Percentiles rank a stretch among this genome's conserved stretches.
Conservation (phyloP, 2,797 vertebrate genomes). For the Siniperca obscura region DNA sequence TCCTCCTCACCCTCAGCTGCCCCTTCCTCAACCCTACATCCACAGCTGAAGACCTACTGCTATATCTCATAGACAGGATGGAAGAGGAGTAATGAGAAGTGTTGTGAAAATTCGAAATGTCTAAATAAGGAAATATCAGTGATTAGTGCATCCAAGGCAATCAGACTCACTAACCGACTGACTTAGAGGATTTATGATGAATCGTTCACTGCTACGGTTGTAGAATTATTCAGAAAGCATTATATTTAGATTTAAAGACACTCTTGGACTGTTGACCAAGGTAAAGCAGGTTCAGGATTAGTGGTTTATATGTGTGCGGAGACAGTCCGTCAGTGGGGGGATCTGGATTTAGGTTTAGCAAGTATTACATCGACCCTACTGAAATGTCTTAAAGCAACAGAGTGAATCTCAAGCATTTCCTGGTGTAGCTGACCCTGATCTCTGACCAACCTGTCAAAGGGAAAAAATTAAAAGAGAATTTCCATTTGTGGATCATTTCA, state of each 20-base stretch:
- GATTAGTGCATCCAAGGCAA: background rate
- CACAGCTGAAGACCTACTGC: constrained; percentile 45
- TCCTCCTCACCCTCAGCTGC: background rate
- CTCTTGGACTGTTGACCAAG: background rate
- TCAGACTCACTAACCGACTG: background rate
- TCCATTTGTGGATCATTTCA: background rate
- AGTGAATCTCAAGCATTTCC: background rate
- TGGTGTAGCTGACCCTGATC: background rate
- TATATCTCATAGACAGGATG: constrained; percentile 50
- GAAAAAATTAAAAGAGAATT: background rate
- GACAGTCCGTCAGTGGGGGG: background rate
- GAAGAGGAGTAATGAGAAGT: constrained; percentile 12
- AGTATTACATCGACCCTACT: background rate
- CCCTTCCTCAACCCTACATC: background rate
- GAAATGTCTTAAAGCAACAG: background rate
- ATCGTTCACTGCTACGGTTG: no score
- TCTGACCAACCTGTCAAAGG: background rate
- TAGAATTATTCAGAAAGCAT: background rate
- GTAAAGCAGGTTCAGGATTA: background rate
- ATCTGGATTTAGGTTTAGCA: background rate
- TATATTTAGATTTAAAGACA: background rate
- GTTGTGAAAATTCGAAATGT: constrained; percentile 29
- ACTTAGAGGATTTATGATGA: background rate
- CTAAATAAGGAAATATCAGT: background rate
- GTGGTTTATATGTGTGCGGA: background rate